Evolutionary conservation across 1,140 invertebrate genomes (phyloP), one percentile per base, ranked within the genome.

Genomic region (Zaprionus ghesquierei): DNA sequence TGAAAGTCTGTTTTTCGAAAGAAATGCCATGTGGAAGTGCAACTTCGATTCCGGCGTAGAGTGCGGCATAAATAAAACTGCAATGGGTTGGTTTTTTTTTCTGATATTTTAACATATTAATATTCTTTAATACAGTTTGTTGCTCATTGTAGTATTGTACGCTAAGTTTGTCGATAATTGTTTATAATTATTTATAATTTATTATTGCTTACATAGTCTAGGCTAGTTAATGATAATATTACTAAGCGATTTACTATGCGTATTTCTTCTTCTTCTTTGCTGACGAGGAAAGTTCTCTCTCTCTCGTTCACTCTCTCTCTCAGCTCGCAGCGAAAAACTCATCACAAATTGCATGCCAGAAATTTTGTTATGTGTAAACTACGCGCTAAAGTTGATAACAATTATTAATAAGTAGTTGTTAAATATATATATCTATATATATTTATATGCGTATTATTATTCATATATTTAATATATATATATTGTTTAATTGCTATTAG

Each of bases 131-230:
- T 86, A 87, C 78, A 87, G 63, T 71, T 75, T 77, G 58, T 66
- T 75, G 55, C 49, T 74, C 69, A 74, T n/a, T n/a, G n/a, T 77
- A 78, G 54, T 53, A 31, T 18, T 66, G 54, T 75, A 81, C 23
- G 64, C 79, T 81, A 87, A 66, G 75, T 69, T 73, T 69, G 87
- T 86, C n/a, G 79, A 50, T 76, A 61, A 53, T 72, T 51, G 74
- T 70, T 51, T 79, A 81, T 69, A 82, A 54, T 70, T 76, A 77
- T 64, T 86, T 75, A 85, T 85, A 85, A 86, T 87, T 87, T 87
- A 87, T 87, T 87, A 87, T 87, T 87, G 82, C 82, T 87, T 87
- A 86, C 71, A 59, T 87, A 75, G 79, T 44, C 82, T 86, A 86
- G 65, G 75, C 82, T 86, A 89, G 65, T 78, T 78, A 70, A 75